Evolutionary conservation across 2,113 vertebrate genomes (phyloP), one percentile per base, ranked within the genome.

Genomic region (Paracanthobrama guichenoti): DNA sequence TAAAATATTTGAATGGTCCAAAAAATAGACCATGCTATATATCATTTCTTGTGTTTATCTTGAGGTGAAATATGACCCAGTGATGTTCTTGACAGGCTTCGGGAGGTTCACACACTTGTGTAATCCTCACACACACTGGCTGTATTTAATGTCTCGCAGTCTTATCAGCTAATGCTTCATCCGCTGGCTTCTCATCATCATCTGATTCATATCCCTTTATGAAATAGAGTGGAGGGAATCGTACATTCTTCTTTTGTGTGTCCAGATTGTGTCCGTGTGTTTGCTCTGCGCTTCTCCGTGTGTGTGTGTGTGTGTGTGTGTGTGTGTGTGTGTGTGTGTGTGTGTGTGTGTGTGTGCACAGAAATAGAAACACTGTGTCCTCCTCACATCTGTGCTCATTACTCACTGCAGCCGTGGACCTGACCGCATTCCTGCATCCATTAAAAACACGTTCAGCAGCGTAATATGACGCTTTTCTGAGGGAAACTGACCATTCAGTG

Each of bases 321-420:
- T n/a, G 39, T 42, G 39, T 42, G 39, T 42, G 39, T 42, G 39
- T 42, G 39, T 42, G 60, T 84, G 62, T 79, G 57, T 74, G 55
- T 46, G 44, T 12, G 28, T 42, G 31, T 42, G 2, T 66, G 81
- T 80, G 20, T 67, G 22, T 18, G 72, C 42, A 1, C 44, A 18
- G 86, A 84, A 86, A 69, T 83, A 87, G 83, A 85, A 82, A 73
- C 81, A 82, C 53, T 78, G 31, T 64, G 16, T 62, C 79, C 42
- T 59, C 62, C 53, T 57, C 20, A 48, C 46, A 48, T 48, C 44
- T 57, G 44, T 87, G 48, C 44, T 87, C 80, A 87, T 87, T 79
- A 85, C 42, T 85, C 86, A 75, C 86, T 62, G 64, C 67, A 78
- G 69, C 26, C 3, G 28, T 22, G 72, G 71, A 44, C 4, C 79